phyloP scores from a whole-genome alignment of 1,140 invertebrate species.

The Euborellia annulipes region DNA sequence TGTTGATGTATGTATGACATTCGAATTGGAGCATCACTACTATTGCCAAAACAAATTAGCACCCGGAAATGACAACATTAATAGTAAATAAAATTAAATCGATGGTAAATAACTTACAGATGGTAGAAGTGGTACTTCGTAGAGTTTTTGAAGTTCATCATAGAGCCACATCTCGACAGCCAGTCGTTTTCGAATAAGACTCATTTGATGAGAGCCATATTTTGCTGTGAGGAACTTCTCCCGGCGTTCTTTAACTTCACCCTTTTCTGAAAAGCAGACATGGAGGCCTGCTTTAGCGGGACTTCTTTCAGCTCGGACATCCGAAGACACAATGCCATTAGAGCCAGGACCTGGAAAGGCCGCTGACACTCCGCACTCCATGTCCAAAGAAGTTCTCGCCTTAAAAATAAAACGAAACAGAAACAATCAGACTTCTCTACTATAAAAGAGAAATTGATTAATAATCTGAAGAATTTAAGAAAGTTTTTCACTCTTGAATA shows the following conservation, averaged over 20 bases:
- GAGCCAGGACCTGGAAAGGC: constrained; percentile 7
- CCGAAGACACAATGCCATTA: constrained; percentile 8
- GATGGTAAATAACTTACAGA: too few relatives aligned
- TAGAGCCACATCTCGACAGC: constrained; percentile 96
- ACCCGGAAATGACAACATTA: too few relatives aligned
- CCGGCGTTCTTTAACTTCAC: constrained; percentile 66
- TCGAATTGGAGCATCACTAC: too few relatives aligned
- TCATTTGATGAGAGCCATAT: constrained; percentile 94
- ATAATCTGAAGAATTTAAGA: too few relatives aligned
- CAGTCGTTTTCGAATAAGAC: constrained; percentile 80
- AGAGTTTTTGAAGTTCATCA: constrained; percentile 82
- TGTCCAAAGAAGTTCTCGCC: constrained; percentile 6
- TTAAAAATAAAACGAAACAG: too few relatives aligned
- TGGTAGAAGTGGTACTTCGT: too few relatives aligned
- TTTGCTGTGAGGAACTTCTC: constrained; percentile 94
- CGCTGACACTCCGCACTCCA: constrained; percentile 18
- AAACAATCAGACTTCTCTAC: too few relatives aligned
- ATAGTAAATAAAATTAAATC: too few relatives aligned
- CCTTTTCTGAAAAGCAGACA: constrained; percentile 77
- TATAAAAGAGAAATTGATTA: too few relatives aligned
- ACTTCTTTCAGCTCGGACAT: constrained; percentile 39
- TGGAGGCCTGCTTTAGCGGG: constrained; percentile 63
- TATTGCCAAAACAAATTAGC: too few relatives aligned
- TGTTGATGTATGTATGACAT: too few relatives aligned
- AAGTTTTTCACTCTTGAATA: too few relatives aligned